Base-by-base conservation (phyloP, 2,888 invertebrate genomes). In the Argynnis bischoffii region DNA sequence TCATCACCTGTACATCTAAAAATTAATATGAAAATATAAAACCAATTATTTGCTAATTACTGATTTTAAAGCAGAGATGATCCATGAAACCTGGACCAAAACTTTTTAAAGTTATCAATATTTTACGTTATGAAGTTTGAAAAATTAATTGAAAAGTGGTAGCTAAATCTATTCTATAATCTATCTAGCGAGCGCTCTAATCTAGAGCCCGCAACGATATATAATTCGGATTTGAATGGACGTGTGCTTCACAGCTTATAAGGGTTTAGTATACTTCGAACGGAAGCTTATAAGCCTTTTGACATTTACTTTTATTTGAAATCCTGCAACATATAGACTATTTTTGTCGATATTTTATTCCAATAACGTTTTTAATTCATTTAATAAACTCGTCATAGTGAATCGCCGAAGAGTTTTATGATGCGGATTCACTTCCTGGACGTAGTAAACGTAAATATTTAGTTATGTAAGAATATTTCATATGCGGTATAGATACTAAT, bases 171-270 rank as follows among this genome's bases (percentile, higher is more conserved):
- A 50, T 18, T 26, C 15, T 35, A 63, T 70, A 68, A 70, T 69
- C 66, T 47, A 65, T 55, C 53, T 50, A 67, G 53, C 55, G 31
- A 56, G 53, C 55, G 64, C 66, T 71, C 47, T 68, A 59, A 56
- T 68, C 66, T 63, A 54, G 64, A 66, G 51, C 61, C 63, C 54
- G 64, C 61, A 63, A 57, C 59, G 57, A 51, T 48, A 54, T 66
- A 69, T 72, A 70, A 74, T 73, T 72, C 72, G 54, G 66, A 69
- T 66, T 64, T 65, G 56, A 61, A 65, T 70, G 72, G 72, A 72
- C 69, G 70, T 69, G 69, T 69, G 73, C 70, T 66, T 51, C 31
- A 63, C 67, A 60, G 67, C 61, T 64, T 64, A 67, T 26, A 61
- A 60, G 64, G 69, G 69, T 64, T 72, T 70, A 72, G 67, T 55